Evolutionary conservation across 2,797 vertebrate species (phyloP).

Genomic region (Morelia viridis): DNA sequence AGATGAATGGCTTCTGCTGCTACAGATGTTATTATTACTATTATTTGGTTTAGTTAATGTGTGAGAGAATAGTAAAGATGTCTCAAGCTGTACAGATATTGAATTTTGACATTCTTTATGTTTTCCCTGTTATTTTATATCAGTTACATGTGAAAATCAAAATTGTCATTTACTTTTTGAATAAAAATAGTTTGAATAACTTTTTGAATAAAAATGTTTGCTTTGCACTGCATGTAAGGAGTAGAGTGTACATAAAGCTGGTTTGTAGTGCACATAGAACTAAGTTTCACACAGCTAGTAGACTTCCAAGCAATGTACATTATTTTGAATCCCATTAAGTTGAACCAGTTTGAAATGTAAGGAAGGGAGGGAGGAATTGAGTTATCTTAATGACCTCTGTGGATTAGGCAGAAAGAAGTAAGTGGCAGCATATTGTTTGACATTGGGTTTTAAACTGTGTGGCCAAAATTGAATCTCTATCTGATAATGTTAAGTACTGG

Average conservation of each 20-base stretch:
- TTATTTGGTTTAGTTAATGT: neutral
- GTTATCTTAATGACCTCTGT: neutral
- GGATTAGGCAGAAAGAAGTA: neutral
- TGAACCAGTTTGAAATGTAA: neutral
- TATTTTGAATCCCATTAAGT: neutral
- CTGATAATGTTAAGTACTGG: conserved; percentile 13
- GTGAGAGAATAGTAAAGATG: neutral
- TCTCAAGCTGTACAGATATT: neutral
- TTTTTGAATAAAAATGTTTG: neutral
- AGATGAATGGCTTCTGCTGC: neutral
- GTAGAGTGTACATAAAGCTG: neutral
- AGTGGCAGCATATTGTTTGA: neutral
- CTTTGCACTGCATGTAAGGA: neutral
- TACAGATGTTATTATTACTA: neutral
- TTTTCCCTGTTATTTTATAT: neutral
- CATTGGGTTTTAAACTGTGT: neutral
- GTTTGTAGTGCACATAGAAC: neutral
- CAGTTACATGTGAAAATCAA: neutral
- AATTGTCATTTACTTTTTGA: neutral
- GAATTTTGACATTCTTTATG: too few relatives aligned
- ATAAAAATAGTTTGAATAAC: neutral
- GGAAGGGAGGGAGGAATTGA: neutral
- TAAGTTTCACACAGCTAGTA: neutral
- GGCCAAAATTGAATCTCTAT: conserved; percentile 30
- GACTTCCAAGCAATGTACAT: neutral